Conservation (phyloP, 1,140 invertebrate species). For the Diorhabda carinulata region DNA sequence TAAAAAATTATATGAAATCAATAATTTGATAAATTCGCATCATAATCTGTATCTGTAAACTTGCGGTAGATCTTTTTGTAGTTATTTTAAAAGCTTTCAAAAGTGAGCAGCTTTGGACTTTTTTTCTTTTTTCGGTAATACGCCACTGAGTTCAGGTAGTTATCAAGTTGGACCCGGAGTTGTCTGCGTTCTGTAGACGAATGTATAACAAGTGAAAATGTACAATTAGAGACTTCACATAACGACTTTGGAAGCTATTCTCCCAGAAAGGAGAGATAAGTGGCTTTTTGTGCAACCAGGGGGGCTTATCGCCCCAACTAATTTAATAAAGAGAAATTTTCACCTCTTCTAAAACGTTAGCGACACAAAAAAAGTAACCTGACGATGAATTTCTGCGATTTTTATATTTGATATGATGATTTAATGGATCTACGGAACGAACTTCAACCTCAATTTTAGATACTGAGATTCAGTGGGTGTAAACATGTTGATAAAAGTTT, state of each 20-base stretch:
- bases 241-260: constrained; percentile 39
- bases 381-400: constrained; percentile 13
- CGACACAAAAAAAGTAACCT: constrained; percentile 14
- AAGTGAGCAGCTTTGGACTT: no score
- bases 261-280: constrained; percentile 38
- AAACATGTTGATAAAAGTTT: background rate
- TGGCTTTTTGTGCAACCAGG: constrained; percentile 28
- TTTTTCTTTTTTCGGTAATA: no score
- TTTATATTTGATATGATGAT: constrained; percentile 6
- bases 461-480: background rate
- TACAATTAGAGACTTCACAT: constrained; percentile 36
- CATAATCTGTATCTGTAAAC: no score
- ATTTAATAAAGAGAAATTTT: constrained; percentile 32
- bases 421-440: background rate
- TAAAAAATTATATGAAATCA: no score
- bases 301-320: constrained; percentile 24
- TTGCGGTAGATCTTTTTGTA: no score
- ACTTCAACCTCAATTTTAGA: no score
- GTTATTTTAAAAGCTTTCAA: no score
- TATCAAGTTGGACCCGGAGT: constrained; percentile 30
- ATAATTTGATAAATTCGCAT: no score
- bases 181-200: constrained; percentile 31
- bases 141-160: constrained; percentile 33
- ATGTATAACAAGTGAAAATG: constrained; percentile 33
- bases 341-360: constrained; percentile 22